Base-by-base conservation (phyloP, 1,140 invertebrate species). In the Ips nitidus region DNA sequence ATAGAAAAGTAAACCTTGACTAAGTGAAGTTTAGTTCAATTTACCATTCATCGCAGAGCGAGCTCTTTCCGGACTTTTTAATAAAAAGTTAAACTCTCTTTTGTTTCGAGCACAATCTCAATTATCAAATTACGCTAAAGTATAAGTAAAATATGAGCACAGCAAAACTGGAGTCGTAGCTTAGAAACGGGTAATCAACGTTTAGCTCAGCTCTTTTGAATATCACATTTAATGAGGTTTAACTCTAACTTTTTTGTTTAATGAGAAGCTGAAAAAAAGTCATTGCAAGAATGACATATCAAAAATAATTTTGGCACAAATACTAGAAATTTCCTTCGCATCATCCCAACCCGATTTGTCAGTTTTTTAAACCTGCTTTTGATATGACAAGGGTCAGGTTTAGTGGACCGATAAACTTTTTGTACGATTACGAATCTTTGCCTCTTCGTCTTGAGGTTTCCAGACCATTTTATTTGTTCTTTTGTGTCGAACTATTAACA, bases 361-460 rank as follows among this genome's bases (percentile, higher is more conserved):
- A 56, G 8, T 56, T 56, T 56, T 56, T 56, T 56, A 56, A 56
- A 56, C 7, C 53, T 56, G 39, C 38, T 7, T 37, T 56, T 56
- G 22, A 56, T 56, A 37, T 56, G 53, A 56, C 53, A 56, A 56
- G 53, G 53, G 53, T 56, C 53, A 56, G 53, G 53, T 56, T 56
- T 56, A 56, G 53, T 1, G 53, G 53, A 36, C 53, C 53, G 53
- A 56, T 40, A 56, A 39, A 50, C 45, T 50, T 56, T 56, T 56
- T 56, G 53, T 56, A 4, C 37, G 53, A 56, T 37, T 56, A 39
- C 53, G 53, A 38, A 37, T 37, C n/a, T 50, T 22, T 50, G 22
- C 22, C 22, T 50, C 45, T 3, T 50, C 22, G 7, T 50, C 45
- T 50, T 1, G 45, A 3, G 22, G 22, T 50, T 22, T 50, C 3